Evolutionary conservation across 2,888 invertebrate species (phyloP).

Genomic region (Lysandra bellargus): DNA sequence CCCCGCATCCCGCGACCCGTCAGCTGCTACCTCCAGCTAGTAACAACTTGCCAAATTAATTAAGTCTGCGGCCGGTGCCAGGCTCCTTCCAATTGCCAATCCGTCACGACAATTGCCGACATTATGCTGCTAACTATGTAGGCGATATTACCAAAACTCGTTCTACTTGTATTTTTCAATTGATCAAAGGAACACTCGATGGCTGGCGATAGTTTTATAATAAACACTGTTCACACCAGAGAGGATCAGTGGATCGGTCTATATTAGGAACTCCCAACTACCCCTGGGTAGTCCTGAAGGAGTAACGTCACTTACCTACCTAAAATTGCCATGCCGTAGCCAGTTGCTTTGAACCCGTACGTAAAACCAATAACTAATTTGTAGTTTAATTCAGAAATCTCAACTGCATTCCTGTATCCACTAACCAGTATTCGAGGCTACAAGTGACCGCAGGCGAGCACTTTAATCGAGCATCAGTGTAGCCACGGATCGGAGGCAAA

Average conservation of each 20-base stretch:
- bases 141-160: not conserved
- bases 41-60: constrained; percentile 27
- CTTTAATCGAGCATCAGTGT: not conserved
- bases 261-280: no score
- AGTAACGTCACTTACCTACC: no score
- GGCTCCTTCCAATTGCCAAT: not conserved
- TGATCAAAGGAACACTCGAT: no score
- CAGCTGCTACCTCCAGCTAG: not conserved
- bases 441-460: not conserved
- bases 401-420: not conserved
- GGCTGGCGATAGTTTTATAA: no score
- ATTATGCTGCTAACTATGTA: not conserved
- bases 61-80: constrained; percentile 22
- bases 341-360: not conserved
- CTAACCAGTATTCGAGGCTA: not conserved
- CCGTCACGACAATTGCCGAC: not conserved
- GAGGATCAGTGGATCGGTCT: no score
- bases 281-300: no score
- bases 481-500: not conserved
- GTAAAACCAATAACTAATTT: not conserved
- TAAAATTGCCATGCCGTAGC: not conserved
- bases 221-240: no score
- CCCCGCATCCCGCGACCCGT: not conserved
- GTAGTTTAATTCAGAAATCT: not conserved
- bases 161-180: no score